phyloP scores from a whole-genome alignment of 2,888 invertebrate species.

The Amblyjoppa proteus region DNA sequence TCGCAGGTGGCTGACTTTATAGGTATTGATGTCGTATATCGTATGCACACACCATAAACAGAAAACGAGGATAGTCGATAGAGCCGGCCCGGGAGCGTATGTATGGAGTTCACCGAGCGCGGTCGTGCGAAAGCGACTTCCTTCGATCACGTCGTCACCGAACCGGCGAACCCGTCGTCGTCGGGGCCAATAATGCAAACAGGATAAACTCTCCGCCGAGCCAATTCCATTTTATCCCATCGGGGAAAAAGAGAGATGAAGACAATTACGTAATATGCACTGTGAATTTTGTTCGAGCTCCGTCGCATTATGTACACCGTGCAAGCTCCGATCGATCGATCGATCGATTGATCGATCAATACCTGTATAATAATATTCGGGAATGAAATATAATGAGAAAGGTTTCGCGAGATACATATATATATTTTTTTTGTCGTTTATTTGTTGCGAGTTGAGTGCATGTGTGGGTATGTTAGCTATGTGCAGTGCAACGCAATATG shows the following conservation, averaged over 20 bases:
- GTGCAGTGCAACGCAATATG: constrained; percentile 33
- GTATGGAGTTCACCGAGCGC: constrained; percentile 66
- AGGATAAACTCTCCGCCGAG: constrained; percentile 54
- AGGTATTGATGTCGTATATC: constrained; percentile 56
- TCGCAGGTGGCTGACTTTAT: constrained; percentile 68
- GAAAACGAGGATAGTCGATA: constrained; percentile 62
- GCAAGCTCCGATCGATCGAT: constrained; percentile 44
- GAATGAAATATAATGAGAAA: constrained; percentile 59
- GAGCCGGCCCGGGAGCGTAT: constrained; percentile 39
- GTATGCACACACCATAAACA: constrained; percentile 59
- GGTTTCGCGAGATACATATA: constrained; percentile 39
- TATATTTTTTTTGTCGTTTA: constrained; percentile 49
- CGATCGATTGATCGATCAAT: constrained; percentile 55
- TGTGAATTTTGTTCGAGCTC: constrained; percentile 35
- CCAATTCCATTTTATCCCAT: constrained; percentile 65
- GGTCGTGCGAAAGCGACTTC: constrained; percentile 83
- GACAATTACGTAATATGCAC: constrained; percentile 67
- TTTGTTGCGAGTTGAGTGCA: constrained; percentile 11
- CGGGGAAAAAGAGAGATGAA: constrained; percentile 55
- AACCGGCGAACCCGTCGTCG: constrained; percentile 49
- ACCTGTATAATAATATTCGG: constrained; percentile 34
- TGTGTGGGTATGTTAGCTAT: neutral
- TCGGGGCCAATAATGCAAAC: constrained; percentile 34
- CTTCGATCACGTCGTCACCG: constrained; percentile 72
- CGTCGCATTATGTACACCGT: constrained; percentile 3